Conservation (phyloP, 2,888 invertebrate genomes). For the Stenoptilia bipunctidactyla region DNA sequence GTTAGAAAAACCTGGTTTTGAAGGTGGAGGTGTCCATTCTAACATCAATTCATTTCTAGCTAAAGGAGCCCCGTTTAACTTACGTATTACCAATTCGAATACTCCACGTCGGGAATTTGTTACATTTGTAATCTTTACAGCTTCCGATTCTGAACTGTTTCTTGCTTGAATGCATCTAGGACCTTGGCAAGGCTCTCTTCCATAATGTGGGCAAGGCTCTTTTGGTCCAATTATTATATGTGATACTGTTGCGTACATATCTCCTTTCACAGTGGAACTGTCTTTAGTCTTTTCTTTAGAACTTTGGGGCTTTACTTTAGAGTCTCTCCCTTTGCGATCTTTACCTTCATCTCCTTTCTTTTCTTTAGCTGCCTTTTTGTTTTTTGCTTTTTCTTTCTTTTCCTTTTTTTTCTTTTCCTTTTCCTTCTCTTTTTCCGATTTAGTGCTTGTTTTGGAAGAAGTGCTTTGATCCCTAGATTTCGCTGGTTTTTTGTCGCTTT, state of each 20-base stretch:
- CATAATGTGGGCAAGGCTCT: conserved; percentile 39
- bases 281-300: no score
- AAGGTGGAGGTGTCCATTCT: conserved; percentile 54
- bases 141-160: conserved; percentile 28
- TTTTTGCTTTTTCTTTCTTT: no score
- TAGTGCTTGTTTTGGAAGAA: no score
- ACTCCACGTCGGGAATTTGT: conserved; percentile 54
- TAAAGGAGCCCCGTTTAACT: conserved; percentile 47
- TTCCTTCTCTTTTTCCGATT: no score
- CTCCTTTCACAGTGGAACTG: conserved; percentile 28
- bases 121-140: conserved; percentile 41
- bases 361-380: no score
- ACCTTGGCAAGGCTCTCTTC: conserved; percentile 41
- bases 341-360: not conserved
- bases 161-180: conserved; percentile 28
- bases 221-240: conserved; percentile 46
- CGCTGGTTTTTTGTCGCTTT: no score
- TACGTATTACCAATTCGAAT: conserved; percentile 53
- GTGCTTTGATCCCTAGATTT: no score
- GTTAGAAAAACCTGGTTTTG: no score
- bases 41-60: conserved; percentile 57
- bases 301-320: no score
- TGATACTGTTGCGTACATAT: conserved; percentile 44
- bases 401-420: no score
- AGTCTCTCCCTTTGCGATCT: not conserved